Percentiles rank a stretch among this genome's conserved stretches.
phyloP scores from a whole-genome alignment of 2,797 vertebrate genomes.

The Thalassophryne amazonica region DNA sequence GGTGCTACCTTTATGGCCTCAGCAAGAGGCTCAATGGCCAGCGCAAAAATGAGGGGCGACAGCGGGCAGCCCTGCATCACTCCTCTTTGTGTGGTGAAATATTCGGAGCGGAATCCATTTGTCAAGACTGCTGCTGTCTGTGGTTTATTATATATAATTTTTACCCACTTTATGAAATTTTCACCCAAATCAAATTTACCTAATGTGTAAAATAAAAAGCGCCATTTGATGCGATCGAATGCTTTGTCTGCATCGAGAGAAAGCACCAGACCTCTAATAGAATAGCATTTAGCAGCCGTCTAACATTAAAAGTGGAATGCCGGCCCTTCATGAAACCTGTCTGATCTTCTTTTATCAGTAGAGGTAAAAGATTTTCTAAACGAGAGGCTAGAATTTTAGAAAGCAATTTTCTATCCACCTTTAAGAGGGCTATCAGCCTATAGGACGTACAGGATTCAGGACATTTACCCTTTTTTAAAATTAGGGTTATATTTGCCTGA shows the following conservation, averaged over 20 bases:
- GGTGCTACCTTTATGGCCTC: constrained; percentile 1
- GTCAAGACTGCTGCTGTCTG: neutral
- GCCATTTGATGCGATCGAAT: neutral
- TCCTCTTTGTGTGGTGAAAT: too few relatives aligned
- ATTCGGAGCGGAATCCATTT: neutral
- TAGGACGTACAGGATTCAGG: neutral
- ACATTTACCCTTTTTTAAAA: too few relatives aligned
- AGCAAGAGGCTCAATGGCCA: neutral
- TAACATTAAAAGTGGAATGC: neutral
- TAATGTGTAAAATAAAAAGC: neutral
- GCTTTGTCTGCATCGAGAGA: neutral
- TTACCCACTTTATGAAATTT: neutral
- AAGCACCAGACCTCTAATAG: neutral
- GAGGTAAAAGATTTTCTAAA: neutral
- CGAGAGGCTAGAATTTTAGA: neutral
- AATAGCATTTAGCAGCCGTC: neutral
- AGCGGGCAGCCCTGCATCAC: neutral
- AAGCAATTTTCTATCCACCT: neutral
- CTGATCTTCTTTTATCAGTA: neutral
- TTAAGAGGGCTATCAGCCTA: neutral
- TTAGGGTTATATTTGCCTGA: neutral
- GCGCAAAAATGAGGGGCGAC: neutral
- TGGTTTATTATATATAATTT: neutral
- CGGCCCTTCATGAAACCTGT: neutral
- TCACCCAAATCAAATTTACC: neutral